Percentiles rank a stretch among this genome's conserved stretches.
Conservation (phyloP, 2,888 invertebrate species). For the Drosophila anomalata region DNA sequence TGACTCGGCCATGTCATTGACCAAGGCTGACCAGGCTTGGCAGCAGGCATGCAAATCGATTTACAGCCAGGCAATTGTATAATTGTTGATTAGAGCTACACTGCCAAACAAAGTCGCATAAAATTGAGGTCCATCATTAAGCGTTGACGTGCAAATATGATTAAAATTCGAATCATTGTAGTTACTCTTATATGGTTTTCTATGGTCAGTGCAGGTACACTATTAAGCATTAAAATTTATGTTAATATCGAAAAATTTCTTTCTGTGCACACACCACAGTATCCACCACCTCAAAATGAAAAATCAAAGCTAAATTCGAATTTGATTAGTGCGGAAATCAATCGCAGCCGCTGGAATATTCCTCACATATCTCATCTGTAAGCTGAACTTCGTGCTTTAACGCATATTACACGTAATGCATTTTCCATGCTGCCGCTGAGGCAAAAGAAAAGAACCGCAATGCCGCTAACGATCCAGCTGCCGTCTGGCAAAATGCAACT, state of each 20-base stretch:
- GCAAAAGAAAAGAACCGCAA: conserved; percentile 63
- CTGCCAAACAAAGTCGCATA: conserved; percentile 1
- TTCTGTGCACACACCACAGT: conserved; percentile 8
- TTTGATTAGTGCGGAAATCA: conserved; percentile 77
- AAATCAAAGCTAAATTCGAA: conserved; percentile 63
- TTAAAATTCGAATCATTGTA: neutral
- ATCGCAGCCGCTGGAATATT: conserved; percentile 60
- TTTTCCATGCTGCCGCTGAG: conserved; percentile 65
- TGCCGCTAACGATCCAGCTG: conserved; percentile 58
- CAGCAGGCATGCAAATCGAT: conserved; percentile 69
- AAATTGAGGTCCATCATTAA: neutral
- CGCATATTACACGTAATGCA: conserved; percentile 74
- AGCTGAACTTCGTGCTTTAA: conserved; percentile 64
- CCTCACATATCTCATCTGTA: conserved; percentile 34
- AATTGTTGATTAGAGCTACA: conserved; percentile 64
- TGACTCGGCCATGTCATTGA: conserved; percentile 60
- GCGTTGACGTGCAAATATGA: neutral
- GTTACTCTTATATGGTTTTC: neutral
- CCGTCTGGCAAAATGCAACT: conserved; percentile 13
- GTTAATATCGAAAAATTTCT: conserved; percentile 2
- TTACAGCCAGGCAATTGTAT: conserved; percentile 68
- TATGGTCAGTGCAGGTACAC: neutral
- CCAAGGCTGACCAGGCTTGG: conserved; percentile 37
- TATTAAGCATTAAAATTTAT: neutral
- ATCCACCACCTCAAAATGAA: conserved; percentile 17